Conservation (phyloP, 2,113 vertebrate species). For the Protomyctophum bolini region DNA sequence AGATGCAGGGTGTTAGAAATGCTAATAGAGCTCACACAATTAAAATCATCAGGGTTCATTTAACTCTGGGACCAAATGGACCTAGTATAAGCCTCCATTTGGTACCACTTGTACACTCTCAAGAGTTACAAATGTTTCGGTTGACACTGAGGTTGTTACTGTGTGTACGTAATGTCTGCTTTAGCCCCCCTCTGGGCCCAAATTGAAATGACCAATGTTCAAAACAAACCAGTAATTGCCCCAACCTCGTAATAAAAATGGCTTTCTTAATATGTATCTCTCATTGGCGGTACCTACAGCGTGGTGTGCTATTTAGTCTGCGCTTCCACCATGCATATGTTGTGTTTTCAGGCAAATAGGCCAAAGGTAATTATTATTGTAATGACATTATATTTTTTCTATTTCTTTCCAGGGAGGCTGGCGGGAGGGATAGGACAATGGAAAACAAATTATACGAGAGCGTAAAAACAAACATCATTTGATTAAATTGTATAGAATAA, state of each 20-base stretch:
- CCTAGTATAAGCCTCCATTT: too few species aligned
- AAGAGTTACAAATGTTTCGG: too few species aligned
- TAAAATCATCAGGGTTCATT: too few species aligned
- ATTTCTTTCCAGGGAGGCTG: too few species aligned
- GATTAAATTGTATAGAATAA: too few species aligned
- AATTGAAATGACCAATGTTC: slow-evolving; percentile 42
- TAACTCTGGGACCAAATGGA: too few species aligned
- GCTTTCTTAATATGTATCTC: slow-evolving; percentile 42
- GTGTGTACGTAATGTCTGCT: neutral
- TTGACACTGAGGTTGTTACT: too few species aligned
- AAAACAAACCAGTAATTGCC: slow-evolving; percentile 49
- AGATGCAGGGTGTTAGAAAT: too few species aligned
- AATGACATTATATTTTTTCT: slow-evolving; percentile 6
- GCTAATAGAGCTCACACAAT: too few species aligned
- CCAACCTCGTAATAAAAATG: slow-evolving; percentile 39
- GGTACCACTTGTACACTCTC: too few species aligned
- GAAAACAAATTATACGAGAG: slow-evolving; percentile 19
- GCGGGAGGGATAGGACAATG: neutral
- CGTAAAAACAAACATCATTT: slow-evolving; percentile 31
- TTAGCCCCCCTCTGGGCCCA: neutral
- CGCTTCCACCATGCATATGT: slow-evolving; percentile 41
- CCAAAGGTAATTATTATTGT: slow-evolving; percentile 22
- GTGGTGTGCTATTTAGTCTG: slow-evolving; percentile 41
- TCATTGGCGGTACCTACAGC: slow-evolving; percentile 46
- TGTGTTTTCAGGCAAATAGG: slow-evolving; percentile 33